Evolutionary conservation across 2,888 invertebrate genomes (phyloP), one percentile per base, ranked within the genome.

Genomic region (Meteorus colon): DNA sequence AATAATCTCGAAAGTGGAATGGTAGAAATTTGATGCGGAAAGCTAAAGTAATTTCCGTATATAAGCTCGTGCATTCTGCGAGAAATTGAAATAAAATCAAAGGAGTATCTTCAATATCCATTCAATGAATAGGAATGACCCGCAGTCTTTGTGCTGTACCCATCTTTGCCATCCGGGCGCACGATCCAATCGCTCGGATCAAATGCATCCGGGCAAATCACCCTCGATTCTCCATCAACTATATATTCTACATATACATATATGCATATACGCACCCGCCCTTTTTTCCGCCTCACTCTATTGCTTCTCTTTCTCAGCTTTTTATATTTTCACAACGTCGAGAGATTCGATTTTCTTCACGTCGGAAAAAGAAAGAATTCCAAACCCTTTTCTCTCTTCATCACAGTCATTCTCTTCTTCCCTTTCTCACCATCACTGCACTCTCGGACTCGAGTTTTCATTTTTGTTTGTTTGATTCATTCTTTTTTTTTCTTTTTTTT

Each of bases 61-160:
- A 55, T 79, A 77, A 75, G 79, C 78, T 77, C 73, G 74, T 67
- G 74, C 81, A 75, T 77, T 69, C 73, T 74, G 73, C 71, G 65
- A 70, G 80, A 82, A 81, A 84, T 84, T 83, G 83, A 84, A 84
- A 84, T 84, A 84, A 85, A 85, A 85, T 83, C 81, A 83, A 84
- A 81, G 79, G 78, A 81, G 80, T 81, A 80, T 82, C 81, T 82
- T 77, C 82, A 82, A 85, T 85, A 85, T 81, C 82, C 80, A 84
- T 84, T 81, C 82, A 81, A 84, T 84, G 82, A 84, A 84, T 82
- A 82, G 82, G 78, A 84, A 85, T 83, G 82, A 82, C 80, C 77
- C 68, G 65, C 62, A 75, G 69, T 74, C 70, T 69, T 76, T 63
- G 48, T 59, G 66, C 60, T 48, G 19, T 66, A 67, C 74, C 69